Evolutionary conservation across 2,888 invertebrate genomes (phyloP).

Genomic region (Lissonota sp.): DNA sequence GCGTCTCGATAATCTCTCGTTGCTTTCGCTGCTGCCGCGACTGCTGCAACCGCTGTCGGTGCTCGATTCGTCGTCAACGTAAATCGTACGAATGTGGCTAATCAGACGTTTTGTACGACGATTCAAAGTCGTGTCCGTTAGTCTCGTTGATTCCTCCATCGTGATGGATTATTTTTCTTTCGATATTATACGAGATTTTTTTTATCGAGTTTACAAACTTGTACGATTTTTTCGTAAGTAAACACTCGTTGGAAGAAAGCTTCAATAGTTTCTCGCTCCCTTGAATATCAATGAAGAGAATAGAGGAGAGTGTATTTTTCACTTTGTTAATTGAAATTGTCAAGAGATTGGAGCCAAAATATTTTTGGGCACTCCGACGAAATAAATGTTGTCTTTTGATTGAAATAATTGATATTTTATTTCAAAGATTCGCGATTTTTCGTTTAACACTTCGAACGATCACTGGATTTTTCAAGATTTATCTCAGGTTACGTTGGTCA

Average conservation of each 20-base stretch:
- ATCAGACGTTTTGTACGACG: conserved; percentile 45
- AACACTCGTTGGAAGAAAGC: no score
- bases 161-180: neutral
- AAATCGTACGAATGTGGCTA: conserved; percentile 65
- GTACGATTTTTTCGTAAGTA: no score
- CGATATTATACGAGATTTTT: neutral
- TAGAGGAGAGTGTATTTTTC: no score
- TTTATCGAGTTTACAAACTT: no score
- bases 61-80: conserved; percentile 79
- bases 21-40: conserved; percentile 82
- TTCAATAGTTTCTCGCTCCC: no score
- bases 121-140: conserved; percentile 68
- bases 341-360: no score
- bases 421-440: neutral
- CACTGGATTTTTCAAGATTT: neutral
- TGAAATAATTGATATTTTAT: no score
- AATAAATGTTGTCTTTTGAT: no score
- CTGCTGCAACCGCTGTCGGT: conserved; percentile 84
- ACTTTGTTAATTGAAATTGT: no score
- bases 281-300: no score
- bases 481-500: neutral
- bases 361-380: no score
- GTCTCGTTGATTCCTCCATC: conserved; percentile 76
- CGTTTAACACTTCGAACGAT: neutral
- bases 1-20: conserved; percentile 74